Evolutionary conservation across 2,113 vertebrate genomes (phyloP).

Genomic region (Lampris incognitus): DNA sequence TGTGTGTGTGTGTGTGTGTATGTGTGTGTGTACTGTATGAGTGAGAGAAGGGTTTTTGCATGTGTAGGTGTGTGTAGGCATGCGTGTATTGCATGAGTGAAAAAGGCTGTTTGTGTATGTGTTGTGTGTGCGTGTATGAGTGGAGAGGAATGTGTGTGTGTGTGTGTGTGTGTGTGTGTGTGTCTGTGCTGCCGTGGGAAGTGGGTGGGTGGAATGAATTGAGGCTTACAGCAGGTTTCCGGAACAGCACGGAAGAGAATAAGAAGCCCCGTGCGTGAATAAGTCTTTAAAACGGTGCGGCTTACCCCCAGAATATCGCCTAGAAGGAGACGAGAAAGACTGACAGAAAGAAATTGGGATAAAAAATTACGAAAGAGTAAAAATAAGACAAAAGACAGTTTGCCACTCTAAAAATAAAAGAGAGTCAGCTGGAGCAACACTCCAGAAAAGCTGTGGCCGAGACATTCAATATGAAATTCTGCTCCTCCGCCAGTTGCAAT

Average conservation of each 20-base stretch:
- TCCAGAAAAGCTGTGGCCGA: constrained; percentile 62
- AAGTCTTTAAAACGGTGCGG: constrained; percentile 62
- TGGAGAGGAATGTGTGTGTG: background rate
- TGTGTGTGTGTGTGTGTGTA: constrained; percentile 1
- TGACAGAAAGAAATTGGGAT: constrained; percentile 47
- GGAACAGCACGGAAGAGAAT: constrained; percentile 47
- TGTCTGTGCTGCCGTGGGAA: constrained; percentile 37
- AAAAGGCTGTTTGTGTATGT: too few relatives aligned
- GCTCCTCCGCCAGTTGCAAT: constrained; percentile 62
- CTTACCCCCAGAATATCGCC: constrained; percentile 63
- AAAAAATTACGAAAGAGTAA: too few relatives aligned
- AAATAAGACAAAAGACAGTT: constrained; percentile 58
- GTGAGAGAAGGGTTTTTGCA: too few relatives aligned
- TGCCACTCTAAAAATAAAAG: constrained; percentile 52
- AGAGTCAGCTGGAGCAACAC: constrained; percentile 54
- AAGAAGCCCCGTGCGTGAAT: constrained; percentile 43
- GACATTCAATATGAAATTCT: constrained; percentile 56
- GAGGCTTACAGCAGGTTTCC: constrained; percentile 44
- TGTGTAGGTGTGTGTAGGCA: too few relatives aligned
- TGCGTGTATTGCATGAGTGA: too few relatives aligned
- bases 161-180: background rate
- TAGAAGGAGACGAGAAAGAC: constrained; percentile 40
- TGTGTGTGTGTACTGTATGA: background rate
- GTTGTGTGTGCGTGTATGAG: too few relatives aligned
- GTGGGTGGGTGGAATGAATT: constrained; percentile 51